Conservation (phyloP, 2,888 invertebrate species). For the Perizoma affinitatum region DNA sequence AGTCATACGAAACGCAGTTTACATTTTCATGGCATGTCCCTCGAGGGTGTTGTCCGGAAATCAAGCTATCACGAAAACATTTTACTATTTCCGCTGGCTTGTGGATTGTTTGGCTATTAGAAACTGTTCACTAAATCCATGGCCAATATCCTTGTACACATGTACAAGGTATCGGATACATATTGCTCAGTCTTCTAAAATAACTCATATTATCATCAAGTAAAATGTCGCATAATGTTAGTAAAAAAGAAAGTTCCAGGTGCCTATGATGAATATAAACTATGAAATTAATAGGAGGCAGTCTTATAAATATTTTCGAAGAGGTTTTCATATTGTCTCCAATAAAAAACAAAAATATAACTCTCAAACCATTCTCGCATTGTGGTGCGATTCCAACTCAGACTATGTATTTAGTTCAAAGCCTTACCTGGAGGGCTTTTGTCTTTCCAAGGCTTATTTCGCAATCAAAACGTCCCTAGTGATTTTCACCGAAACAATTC, state of each 20-base stretch:
- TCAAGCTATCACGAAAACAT: slow-evolving; percentile 50
- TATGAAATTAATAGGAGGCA: too few relatives aligned
- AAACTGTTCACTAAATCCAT: slow-evolving; percentile 38
- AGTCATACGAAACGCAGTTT: slow-evolving; percentile 29
- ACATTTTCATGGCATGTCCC: slow-evolving; percentile 33
- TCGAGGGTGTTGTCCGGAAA: slow-evolving; percentile 46
- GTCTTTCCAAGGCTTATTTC: slow-evolving; percentile 55
- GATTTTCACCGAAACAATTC: slow-evolving; percentile 39
- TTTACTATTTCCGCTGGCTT: slow-evolving; percentile 45
- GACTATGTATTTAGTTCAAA: slow-evolving; percentile 50
- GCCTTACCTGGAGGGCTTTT: slow-evolving; percentile 49
- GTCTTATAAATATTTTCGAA: not conserved
- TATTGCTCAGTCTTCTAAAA: not conserved
- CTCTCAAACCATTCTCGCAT: slow-evolving; percentile 23
- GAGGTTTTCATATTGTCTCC: slow-evolving; percentile 8
- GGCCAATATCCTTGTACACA: slow-evolving; percentile 16
- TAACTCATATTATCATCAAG: not conserved
- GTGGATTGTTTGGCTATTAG: slow-evolving; percentile 46
- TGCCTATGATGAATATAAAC: too few relatives aligned
- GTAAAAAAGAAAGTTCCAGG: too few relatives aligned
- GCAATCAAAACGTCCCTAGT: slow-evolving; percentile 53
- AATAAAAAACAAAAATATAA: slow-evolving; percentile 21
- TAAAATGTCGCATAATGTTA: not conserved
- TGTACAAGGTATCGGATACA: too few relatives aligned
- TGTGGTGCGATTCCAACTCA: slow-evolving; percentile 41